Conservation (phyloP, 2,113 vertebrate species). For the Centropus unirufus region DNA sequence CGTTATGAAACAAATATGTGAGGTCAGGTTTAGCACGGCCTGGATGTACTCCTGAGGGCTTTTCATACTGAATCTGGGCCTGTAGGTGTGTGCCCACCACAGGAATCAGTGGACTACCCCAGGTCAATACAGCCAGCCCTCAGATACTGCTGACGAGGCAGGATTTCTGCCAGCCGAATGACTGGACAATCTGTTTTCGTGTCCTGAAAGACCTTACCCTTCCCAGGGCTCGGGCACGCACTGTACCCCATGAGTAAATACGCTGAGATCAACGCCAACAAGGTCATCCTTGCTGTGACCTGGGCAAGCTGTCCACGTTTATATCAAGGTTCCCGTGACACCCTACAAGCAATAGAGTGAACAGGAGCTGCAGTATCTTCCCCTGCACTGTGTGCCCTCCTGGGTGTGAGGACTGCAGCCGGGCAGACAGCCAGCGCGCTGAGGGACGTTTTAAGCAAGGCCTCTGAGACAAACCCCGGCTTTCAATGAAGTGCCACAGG, state of each 20-base stretch:
- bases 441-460: slow-evolving; percentile 36
- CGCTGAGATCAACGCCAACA: background rate
- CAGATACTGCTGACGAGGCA: background rate
- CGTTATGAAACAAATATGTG: background rate
- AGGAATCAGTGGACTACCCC: background rate
- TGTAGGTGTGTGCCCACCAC: rapidly evolving
- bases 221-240: background rate
- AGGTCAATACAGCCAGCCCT: background rate
- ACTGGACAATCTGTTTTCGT: background rate
- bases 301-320: background rate
- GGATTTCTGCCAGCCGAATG: background rate
- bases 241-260: background rate
- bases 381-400: background rate
- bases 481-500: slow-evolving; percentile 64
- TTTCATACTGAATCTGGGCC: background rate
- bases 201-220: background rate
- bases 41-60: background rate
- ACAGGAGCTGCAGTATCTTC: slow-evolving; percentile 27
- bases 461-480: slow-evolving; percentile 63
- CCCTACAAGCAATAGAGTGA: background rate
- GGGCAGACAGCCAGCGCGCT: background rate
- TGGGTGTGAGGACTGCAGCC: background rate
- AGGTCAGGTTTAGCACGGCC: background rate
- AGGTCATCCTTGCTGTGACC: background rate
- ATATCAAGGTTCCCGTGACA: background rate